Evolutionary conservation across 2,888 invertebrate species (phyloP), one percentile per base, ranked within the genome.

Genomic region (Acleris cristana): DNA sequence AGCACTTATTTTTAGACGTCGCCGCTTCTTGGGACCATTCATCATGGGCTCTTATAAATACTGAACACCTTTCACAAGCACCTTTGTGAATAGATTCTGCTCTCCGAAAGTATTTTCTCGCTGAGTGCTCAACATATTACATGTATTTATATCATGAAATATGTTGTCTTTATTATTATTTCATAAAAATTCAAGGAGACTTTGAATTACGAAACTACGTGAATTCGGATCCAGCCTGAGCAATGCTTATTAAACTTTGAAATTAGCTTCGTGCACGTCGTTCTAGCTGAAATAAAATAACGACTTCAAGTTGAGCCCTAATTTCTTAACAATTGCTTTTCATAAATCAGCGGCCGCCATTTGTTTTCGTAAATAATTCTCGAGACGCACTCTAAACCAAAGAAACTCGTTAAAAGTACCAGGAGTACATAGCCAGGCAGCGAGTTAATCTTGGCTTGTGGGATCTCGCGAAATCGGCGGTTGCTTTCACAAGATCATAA

Each of bases 331-430:
- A 65, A 65, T 65, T 61, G 52, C 65, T 56, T 51, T 66, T 57
- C 66, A 62, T 66, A 66, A 66, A 66, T 66, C 66, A 66, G 14
- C 56, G 26, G 19, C 14, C 34, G 19, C 52, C 44, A 51, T 65
- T 60, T 65, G 61, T 66, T 66, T 62, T 52, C 56, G 45, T 62
- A 66, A 66, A 52, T 66, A 66, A 57, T 66, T 45, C 30, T 52
- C 45, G 53, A 58, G 58, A 58, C 53, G 58, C 30, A 61, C 56
- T 51, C 52, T 45, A 67, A 63, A 67, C 67, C 67, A 49, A 67
- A 58, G 67, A 63, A 67, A 67, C 57, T 67, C 67, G 67, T 67
- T 67, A 67, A 61, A 62, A 62, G 66, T 66, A 66, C 66, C 51
- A 45, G 61, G 66, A 52, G 61, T 19, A 49, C 65, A 61, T 61